phyloP scores from a whole-genome alignment of 2,888 invertebrate genomes.

The Malthinus flaveolus region DNA sequence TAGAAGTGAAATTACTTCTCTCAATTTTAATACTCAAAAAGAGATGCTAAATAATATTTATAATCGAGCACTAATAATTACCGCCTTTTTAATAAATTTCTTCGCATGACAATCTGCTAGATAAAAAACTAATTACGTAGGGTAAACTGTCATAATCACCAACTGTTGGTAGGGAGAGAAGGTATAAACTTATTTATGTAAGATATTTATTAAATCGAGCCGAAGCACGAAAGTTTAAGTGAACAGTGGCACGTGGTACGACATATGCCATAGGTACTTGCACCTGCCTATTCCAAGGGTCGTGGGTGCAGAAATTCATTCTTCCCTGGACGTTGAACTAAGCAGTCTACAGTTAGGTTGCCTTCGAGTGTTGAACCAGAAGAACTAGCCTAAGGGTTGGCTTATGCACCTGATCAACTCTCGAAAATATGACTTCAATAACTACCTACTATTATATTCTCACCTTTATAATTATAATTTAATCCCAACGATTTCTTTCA shows the following conservation, averaged over 20 bases:
- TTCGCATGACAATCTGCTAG: neutral
- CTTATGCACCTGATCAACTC: conserved; percentile 18
- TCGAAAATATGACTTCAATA: neutral
- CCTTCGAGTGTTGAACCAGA: conserved; percentile 14
- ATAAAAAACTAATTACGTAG: conserved; percentile 4
- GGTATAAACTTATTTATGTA: conserved; percentile 12
- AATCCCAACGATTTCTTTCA: too few species aligned
- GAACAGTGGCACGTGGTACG: conserved; percentile 23
- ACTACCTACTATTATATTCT: neutral
- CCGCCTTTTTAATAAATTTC: neutral
- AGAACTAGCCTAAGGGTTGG: conserved; percentile 12
- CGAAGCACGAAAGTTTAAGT: conserved; percentile 21
- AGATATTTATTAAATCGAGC: conserved; percentile 14
- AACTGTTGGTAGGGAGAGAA: conserved; percentile 13
- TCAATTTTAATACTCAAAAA: too few species aligned
- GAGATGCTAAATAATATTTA: too few species aligned
- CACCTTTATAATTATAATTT: too few species aligned
- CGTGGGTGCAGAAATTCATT: conserved; percentile 25
- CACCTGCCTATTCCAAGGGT: conserved; percentile 25
- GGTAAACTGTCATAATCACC: conserved; percentile 5
- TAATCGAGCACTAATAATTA: too few species aligned
- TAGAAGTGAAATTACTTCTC: too few species aligned
- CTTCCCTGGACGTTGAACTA: conserved; percentile 26
- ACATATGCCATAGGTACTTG: conserved; percentile 26
- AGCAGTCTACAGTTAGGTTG: conserved; percentile 16